These are phyloP conservation scores for Campoletis raptor DNA, from an alignment of 2,888 invertebrate genomes.

Conservation along the genomic window DNA sequence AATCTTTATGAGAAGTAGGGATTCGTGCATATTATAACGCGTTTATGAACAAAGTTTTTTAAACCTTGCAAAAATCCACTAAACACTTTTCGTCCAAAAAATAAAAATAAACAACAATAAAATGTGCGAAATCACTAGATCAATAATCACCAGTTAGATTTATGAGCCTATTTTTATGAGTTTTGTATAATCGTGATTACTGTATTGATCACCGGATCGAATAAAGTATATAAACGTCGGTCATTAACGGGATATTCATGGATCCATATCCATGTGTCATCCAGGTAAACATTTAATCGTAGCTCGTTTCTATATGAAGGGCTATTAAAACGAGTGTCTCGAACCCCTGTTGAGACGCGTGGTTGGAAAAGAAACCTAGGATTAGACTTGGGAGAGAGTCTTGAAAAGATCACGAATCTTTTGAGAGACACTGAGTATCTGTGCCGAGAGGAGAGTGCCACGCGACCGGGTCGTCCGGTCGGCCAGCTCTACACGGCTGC, in stretches of 20 bases:
- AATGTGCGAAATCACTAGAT: neutral
- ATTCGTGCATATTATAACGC: neutral
- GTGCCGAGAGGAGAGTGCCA: conserved; percentile 79
- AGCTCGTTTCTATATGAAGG: conserved; percentile 2
- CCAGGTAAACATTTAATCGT: conserved; percentile 31
- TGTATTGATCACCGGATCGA: conserved; percentile 31
- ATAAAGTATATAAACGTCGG: conserved; percentile 26
- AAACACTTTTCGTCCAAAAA: neutral
- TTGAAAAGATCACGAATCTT: conserved; percentile 64
- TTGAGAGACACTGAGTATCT: conserved; percentile 83
- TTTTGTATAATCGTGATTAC: conserved; percentile 21
- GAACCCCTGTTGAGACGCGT: conserved; percentile 5
- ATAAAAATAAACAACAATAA: neutral
- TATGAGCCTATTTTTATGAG: neutral
- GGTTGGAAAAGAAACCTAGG: conserved; percentile 31
- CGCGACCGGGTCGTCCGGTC: conserved; percentile 83
- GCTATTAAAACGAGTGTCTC: conserved; percentile 21
- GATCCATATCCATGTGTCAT: conserved; percentile 16
- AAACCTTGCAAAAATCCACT: neutral
- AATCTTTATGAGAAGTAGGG: neutral
- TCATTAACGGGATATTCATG: conserved; percentile 43
- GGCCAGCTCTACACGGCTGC: conserved; percentile 72
- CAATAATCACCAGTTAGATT: neutral
- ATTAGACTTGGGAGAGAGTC: neutral
- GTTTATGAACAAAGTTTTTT: neutral